phyloP scores from a whole-genome alignment of 2,888 invertebrate genomes.

The Tryphoninae sp. region DNA sequence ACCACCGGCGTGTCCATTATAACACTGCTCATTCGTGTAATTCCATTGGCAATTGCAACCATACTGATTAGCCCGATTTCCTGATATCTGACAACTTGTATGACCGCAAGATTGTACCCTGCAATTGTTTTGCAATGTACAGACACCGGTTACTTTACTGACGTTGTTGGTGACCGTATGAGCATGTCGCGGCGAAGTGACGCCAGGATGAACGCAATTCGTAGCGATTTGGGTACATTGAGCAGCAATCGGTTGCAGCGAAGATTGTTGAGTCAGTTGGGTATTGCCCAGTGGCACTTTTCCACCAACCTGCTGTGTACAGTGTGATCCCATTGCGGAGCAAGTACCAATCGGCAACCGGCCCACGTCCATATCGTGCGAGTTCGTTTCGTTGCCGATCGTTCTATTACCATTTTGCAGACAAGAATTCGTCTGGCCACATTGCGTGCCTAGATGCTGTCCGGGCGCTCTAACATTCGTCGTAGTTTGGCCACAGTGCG shows the following conservation, averaged over 20 bases:
- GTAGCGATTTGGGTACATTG: conserved; percentile 67
- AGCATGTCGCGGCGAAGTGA: conserved; percentile 67
- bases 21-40: conserved; percentile 83
- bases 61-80: conserved; percentile 65
- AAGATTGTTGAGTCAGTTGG: conserved; percentile 69
- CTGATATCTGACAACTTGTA: conserved; percentile 66
- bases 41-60: conserved; percentile 82
- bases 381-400: conserved; percentile 42
- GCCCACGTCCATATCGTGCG: conserved; percentile 54
- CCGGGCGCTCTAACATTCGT: conserved; percentile 81
- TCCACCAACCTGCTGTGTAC: conserved; percentile 61
- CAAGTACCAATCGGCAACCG: conserved; percentile 81
- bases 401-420: conserved; percentile 65
- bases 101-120: conserved; percentile 70
- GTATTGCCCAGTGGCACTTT: conserved; percentile 63
- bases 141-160: conserved; percentile 68
- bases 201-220: conserved; percentile 68
- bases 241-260: conserved; percentile 63
- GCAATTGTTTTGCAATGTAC: conserved; percentile 70
- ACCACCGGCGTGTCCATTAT: conserved; percentile 80
- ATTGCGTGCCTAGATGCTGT: conserved; percentile 66
- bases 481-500: conserved; percentile 79
- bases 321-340: conserved; percentile 75
- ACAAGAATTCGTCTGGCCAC: conserved; percentile 68
- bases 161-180: conserved; percentile 36